Conservation (phyloP, 2,797 vertebrate genomes). For the Melanotaenia trifasciata region DNA sequence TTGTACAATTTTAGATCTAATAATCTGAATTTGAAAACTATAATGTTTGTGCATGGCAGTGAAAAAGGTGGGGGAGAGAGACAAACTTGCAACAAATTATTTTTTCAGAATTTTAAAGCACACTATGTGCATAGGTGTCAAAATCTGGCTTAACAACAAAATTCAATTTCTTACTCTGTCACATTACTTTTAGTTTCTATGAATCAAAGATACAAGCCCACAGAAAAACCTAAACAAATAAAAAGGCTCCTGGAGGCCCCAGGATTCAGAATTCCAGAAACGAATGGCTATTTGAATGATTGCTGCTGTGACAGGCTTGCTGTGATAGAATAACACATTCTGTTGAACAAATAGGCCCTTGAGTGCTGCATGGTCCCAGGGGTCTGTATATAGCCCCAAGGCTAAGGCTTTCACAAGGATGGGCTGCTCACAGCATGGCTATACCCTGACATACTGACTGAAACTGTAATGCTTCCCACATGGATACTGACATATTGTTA, state of each 20-base stretch:
- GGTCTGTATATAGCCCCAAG: conserved; percentile 83
- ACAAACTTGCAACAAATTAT: background rate
- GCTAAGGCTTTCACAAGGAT: conserved; percentile 80
- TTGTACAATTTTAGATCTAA: background rate
- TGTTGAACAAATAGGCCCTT: conserved; percentile 89
- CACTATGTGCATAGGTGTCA: background rate
- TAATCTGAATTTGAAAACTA: background rate
- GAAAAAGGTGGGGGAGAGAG: background rate
- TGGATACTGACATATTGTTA: conserved; percentile 75
- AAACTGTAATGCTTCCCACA: conserved; percentile 65
- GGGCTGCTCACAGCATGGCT: conserved; percentile 80
- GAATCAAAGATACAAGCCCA: conserved; percentile 61
- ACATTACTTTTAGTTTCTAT: conserved; percentile 23
- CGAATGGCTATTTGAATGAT: conserved; percentile 88
- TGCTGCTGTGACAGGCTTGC: conserved; percentile 85
- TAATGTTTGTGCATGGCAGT: background rate
- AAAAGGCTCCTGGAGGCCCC: conserved; percentile 67
- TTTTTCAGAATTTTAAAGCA: background rate
- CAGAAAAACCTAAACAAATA: conserved; percentile 66
- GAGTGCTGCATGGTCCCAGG: conserved; percentile 83
- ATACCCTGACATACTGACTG: conserved; percentile 78
- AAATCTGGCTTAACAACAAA: conserved; percentile 9
- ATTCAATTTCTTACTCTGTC: conserved; percentile 14
- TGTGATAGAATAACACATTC: conserved; percentile 88
- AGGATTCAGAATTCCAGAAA: conserved; percentile 77